Base-by-base conservation (phyloP, 2,797 vertebrate species). In the Gastrophryne carolinensis region DNA sequence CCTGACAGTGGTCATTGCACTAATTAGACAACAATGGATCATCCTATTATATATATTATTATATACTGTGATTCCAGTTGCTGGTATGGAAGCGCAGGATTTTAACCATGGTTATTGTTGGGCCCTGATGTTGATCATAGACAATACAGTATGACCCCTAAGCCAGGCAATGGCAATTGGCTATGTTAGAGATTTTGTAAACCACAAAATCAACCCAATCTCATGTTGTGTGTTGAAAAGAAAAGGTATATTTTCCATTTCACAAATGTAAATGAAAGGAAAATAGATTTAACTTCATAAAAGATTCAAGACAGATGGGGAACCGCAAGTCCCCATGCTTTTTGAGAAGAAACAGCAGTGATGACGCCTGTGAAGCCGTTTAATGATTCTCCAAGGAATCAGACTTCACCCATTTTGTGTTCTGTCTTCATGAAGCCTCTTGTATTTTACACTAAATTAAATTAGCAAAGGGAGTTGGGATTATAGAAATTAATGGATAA, bases 271-370 rank as follows among this genome's bases (percentile, higher is more conserved):
- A 41, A 23, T 41, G 66, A 35, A 44, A 32, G 35, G 37, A 69
- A 69, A 57, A 41, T 5, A 37, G 29, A 54, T 54, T 41, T 4
- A 56, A 23, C 15, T 24, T 44, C 44, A 69, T 69, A 69, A 69
- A 69, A 41, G 26, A 69, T 69, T 69, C 66, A 69, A 1, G 26
- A 69, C 52, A 52, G 21, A 30, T 26, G 24, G 12, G 1, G 66
- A 44, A 69, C 34, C 66, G 21, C 66, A 57, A 17, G 19, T 69
- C 66, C 64, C 66, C 44, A 11, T 44, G 23, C 53, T 23, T 57
- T 29, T 69, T 57, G n/a, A 47, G 52, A 41, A 57, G 30, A 23
- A 53, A 35, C 52, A 57, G 34, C 6, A 39, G 52, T 13, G 23
- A 44, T 69, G 52, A 57, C 35, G 66, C 44, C n/a, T 41, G 37